Percentiles rank a stretch among this genome's conserved stretches.
Evolutionary conservation across 2,113 vertebrate genomes (phyloP).

Genomic region (Carlito syrichta): DNA sequence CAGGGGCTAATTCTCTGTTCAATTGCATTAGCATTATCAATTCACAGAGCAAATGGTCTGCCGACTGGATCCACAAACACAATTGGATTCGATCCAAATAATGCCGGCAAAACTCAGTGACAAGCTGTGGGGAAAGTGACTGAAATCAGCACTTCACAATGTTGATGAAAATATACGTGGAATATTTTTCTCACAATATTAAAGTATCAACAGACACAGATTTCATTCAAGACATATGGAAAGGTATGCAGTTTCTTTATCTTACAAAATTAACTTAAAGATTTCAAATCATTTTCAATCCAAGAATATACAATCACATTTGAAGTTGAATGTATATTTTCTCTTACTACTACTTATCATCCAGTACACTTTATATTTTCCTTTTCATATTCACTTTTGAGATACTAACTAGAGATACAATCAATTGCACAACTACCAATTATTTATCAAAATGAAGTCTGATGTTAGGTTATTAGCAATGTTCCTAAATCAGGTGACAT

Average conservation of each 20-base stretch:
- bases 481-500: background rate
- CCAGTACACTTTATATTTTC: background rate
- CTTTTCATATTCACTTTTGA: background rate
- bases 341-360: background rate
- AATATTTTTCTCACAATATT: background rate
- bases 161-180: background rate
- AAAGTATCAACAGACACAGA: background rate
- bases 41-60: background rate
- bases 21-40: background rate
- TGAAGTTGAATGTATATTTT: background rate
- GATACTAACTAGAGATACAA: background rate
- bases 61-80: background rate
- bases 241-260: background rate
- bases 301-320: background rate
- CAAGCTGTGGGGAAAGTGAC: background rate
- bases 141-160: background rate
- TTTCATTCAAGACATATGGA: background rate
- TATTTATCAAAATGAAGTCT: background rate
- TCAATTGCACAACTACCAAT: background rate
- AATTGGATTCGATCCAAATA: background rate
- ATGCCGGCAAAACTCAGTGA: background rate
- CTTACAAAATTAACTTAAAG: background rate
- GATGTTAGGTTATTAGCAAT: background rate
- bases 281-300: slow-evolving; percentile 25
- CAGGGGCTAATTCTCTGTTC: slow-evolving; percentile 26